A percentile compares a stretch with the other conserved stretches of the same genome.
phyloP scores from a whole-genome alignment of 2,888 invertebrate genomes.

The Allolobophora icterica region DNA sequence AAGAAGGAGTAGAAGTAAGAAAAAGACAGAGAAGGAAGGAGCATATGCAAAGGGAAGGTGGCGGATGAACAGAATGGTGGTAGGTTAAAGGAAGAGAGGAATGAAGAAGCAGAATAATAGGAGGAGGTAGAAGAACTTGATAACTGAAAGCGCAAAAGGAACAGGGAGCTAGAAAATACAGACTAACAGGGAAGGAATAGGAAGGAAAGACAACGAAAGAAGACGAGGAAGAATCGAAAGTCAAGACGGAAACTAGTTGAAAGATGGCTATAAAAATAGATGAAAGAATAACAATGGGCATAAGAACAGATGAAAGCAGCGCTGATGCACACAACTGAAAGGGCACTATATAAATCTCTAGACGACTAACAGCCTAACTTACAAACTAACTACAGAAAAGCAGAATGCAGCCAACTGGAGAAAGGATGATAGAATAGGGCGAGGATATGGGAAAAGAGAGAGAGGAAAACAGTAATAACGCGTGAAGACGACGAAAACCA shows the following conservation, averaged over 20 bases:
- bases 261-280: background rate
- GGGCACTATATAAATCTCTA: background rate
- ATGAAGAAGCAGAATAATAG: too few species aligned
- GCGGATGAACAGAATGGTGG: too few species aligned
- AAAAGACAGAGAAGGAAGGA: background rate
- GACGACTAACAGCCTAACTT: background rate
- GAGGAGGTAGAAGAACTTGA: too few species aligned
- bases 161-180: background rate
- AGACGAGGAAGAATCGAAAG: background rate
- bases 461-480: background rate
- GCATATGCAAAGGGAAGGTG: too few species aligned
- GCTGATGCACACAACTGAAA: background rate
- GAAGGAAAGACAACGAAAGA: background rate
- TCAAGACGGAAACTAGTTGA: background rate
- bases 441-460: background rate
- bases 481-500: background rate
- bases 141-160: too few species aligned
- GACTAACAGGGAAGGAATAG: background rate
- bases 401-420: background rate
- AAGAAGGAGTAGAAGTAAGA: background rate
- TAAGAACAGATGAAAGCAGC: background rate
- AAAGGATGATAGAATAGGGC: background rate
- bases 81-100: too few species aligned
- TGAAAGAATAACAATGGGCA: background rate
- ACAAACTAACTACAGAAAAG: too few species aligned